Conservation (phyloP, 1,140 invertebrate genomes). For the Philopotamus ludificatus region DNA sequence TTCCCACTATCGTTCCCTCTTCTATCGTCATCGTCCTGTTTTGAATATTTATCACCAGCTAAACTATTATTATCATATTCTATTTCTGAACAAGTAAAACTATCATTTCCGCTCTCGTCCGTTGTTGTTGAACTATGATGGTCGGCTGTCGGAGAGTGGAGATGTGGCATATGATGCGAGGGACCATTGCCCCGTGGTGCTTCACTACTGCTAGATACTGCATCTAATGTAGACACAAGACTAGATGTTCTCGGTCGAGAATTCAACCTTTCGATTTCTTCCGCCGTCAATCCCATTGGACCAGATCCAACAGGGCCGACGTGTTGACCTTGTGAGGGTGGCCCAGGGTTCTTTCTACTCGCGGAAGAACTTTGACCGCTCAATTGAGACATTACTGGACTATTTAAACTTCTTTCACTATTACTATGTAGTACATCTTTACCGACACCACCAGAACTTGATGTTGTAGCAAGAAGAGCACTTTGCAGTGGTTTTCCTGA, state of each 20-base stretch:
- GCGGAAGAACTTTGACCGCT: slow-evolving; percentile 79
- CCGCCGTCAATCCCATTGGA: slow-evolving; percentile 83
- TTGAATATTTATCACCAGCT: slow-evolving; percentile 78
- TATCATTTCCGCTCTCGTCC: slow-evolving; percentile 94
- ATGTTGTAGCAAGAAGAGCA: slow-evolving; percentile 82
- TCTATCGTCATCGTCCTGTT: slow-evolving; percentile 65
- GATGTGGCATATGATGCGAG: slow-evolving; percentile 62
- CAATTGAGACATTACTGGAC: slow-evolving; percentile 86
- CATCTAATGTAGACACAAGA: slow-evolving; percentile 87
- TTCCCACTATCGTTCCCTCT: slow-evolving; percentile 60
- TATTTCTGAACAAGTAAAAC: slow-evolving; percentile 97
- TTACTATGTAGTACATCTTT: slow-evolving; percentile 83
- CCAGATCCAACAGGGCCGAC: slow-evolving; percentile 60
- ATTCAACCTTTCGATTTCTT: slow-evolving; percentile 90
- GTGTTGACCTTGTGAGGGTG: slow-evolving; percentile 61
- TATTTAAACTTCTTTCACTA: slow-evolving; percentile 86
- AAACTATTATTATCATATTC: slow-evolving; percentile 91
- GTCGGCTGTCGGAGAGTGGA: slow-evolving; percentile 69
- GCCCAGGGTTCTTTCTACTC: slow-evolving; percentile 65
- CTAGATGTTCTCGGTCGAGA: slow-evolving; percentile 81
- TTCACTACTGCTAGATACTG: slow-evolving; percentile 89
- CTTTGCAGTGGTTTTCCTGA: slow-evolving; percentile 89
- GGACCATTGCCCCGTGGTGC: slow-evolving; percentile 66
- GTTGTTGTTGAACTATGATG: slow-evolving; percentile 83
- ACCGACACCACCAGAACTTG: slow-evolving; percentile 78